These are phyloP conservation scores for Thalassophryne amazonica DNA, from an alignment of 2,797 vertebrate genomes.

Conservation along the genomic window DNA sequence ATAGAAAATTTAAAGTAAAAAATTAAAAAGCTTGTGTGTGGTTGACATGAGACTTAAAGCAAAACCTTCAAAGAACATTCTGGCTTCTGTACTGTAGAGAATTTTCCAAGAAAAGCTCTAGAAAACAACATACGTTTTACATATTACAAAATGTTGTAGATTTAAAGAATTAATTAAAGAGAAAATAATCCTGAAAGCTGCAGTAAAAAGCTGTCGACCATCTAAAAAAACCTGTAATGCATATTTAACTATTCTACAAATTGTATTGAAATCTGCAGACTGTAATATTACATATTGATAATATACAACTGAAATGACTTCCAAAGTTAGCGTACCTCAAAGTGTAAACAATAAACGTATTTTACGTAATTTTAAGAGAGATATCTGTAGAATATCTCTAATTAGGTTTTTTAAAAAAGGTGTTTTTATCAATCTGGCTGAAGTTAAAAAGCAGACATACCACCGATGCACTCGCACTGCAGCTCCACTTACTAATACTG, in stretches of 20 bases:
- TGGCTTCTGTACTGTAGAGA: too few species aligned
- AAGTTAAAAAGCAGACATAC: conserved; percentile 45
- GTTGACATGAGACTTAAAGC: neutral
- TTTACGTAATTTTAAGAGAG: neutral
- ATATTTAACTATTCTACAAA: neutral
- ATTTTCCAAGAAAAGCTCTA: too few species aligned
- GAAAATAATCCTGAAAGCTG: too few species aligned
- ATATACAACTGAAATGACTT: neutral
- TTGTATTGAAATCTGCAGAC: neutral
- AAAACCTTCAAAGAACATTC: too few species aligned
- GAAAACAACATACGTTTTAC: too few species aligned
- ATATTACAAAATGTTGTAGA: too few species aligned
- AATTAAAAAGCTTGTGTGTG: neutral
- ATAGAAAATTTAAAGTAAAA: neutral
- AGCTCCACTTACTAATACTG: conserved; percentile 25
- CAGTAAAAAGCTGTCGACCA: too few species aligned
- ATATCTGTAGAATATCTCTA: too few species aligned
- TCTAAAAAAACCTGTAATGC: too few species aligned
- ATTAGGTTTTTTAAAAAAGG: neutral
- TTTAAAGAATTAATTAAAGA: too few species aligned
- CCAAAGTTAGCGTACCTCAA: too few species aligned
- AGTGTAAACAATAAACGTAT: too few species aligned
- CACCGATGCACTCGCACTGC: conserved; percentile 20
- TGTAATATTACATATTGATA: neutral
- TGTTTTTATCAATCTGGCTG: neutral